phyloP scores from a whole-genome alignment of 2,113 vertebrate genomes.

The Aspiorhynchus laticeps region DNA sequence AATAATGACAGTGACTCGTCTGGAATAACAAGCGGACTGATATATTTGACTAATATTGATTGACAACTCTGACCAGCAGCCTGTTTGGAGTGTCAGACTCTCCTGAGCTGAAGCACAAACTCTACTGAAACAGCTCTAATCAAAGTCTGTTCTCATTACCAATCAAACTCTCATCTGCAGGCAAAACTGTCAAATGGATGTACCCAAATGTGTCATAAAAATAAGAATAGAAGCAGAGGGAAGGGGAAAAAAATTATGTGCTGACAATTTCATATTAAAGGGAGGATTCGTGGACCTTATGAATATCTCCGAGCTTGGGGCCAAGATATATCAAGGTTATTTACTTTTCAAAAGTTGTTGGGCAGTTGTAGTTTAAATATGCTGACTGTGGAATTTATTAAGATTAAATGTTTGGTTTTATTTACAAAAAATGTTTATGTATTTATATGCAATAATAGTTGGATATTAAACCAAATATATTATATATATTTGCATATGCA shows the following conservation, averaged over 20 bases:
- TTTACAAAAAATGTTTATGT: not conserved
- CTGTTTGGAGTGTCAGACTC: slow-evolving; percentile 33
- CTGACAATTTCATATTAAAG: slow-evolving; percentile 24
- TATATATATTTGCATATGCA: too few relatives aligned
- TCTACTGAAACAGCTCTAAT: slow-evolving; percentile 25
- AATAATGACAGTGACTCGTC: slow-evolving; percentile 45
- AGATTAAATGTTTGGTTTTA: not conserved
- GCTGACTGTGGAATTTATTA: not conserved
- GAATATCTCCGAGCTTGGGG: not conserved
- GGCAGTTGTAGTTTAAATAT: not conserved
- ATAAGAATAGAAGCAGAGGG: slow-evolving; percentile 2
- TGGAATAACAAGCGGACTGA: slow-evolving; percentile 18
- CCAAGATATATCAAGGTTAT: slow-evolving; percentile 28
- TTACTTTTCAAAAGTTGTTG: not conserved
- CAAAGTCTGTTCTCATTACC: slow-evolving; percentile 41
- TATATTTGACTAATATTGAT: slow-evolving; percentile 54
- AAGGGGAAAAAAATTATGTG: not conserved
- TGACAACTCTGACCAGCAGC: slow-evolving; percentile 45
- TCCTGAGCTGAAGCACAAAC: slow-evolving; percentile 8
- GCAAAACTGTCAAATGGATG: slow-evolving; percentile 37
- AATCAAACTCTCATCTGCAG: slow-evolving; percentile 37
- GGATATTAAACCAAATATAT: too few relatives aligned
- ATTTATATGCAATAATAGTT: not conserved
- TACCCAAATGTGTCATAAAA: slow-evolving; percentile 15
- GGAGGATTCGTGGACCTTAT: not conserved